These are phyloP conservation scores for Neoascia interrupta DNA, from an alignment of 2,888 invertebrate species.

Conservation along the genomic window DNA sequence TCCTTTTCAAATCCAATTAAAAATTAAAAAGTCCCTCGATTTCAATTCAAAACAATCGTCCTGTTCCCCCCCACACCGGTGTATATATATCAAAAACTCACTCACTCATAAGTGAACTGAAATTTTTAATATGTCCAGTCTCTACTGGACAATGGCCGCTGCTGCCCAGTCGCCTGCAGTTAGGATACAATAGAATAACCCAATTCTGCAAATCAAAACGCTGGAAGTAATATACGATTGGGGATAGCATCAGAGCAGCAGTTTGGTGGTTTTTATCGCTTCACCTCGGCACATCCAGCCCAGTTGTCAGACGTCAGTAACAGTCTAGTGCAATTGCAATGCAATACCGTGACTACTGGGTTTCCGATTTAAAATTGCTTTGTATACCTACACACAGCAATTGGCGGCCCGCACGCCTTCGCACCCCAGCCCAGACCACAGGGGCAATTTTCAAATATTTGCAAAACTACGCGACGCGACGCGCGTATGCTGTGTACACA, in stretches of 20 bases:
- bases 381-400: constrained; percentile 14
- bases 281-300: background rate
- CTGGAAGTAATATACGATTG: constrained; percentile 60
- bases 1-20: constrained; percentile 43
- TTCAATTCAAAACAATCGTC: constrained; percentile 13
- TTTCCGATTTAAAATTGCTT: constrained; percentile 59
- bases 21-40: constrained; percentile 7
- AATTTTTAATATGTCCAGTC: constrained; percentile 47
- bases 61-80: background rate
- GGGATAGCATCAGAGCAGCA: background rate
- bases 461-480: constrained; percentile 22
- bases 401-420: background rate
- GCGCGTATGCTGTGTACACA: background rate
- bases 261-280: constrained; percentile 2
- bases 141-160: background rate
- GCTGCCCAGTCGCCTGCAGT: constrained; percentile 19
- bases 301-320: constrained; percentile 59
- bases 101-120: constrained; percentile 49
- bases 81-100: constrained; percentile 19
- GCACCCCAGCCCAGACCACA: constrained; percentile 11
- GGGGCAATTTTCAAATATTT: constrained; percentile 32
- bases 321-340: constrained; percentile 10
- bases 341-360: constrained; percentile 1
- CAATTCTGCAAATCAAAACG: constrained; percentile 66
- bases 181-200: constrained; percentile 59